A percentile compares a stretch with the other conserved stretches of the same genome.
phyloP scores from a whole-genome alignment of 1,140 invertebrate species.

The Nymphalis io region DNA sequence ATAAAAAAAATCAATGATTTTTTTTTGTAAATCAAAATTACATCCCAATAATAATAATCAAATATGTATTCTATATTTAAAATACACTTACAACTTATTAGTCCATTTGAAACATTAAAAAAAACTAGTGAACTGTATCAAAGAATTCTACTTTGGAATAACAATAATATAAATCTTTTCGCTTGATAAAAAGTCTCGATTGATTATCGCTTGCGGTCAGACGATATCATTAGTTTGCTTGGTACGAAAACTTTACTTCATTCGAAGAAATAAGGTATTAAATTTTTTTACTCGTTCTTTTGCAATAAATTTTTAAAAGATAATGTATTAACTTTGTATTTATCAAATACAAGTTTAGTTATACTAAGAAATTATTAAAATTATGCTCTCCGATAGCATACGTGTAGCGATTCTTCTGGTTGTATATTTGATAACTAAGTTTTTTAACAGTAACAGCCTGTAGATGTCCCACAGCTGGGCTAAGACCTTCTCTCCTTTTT shows the following conservation, averaged over 20 bases:
- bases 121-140: not conserved
- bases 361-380: not conserved
- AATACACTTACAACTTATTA: too few relatives aligned
- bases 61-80: too few relatives aligned
- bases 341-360: not conserved
- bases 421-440: too few relatives aligned
- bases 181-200: conserved; percentile 29
- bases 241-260: conserved; percentile 38
- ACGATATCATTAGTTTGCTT: conserved; percentile 26
- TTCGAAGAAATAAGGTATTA: conserved; percentile 44
- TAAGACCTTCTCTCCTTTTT: too few relatives aligned
- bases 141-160: not conserved
- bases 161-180: conserved; percentile 18
- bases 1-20: too few relatives aligned
- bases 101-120: not conserved
- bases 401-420: too few relatives aligned
- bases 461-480: too few relatives aligned
- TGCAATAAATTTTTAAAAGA: conserved; percentile 40
- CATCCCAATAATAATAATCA: too few relatives aligned
- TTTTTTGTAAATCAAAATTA: too few relatives aligned
- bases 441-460: too few relatives aligned
- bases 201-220: conserved; percentile 25
- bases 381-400: too few relatives aligned
- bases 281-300: conserved; percentile 41
- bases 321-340: conserved; percentile 26